A percentile compares a stretch with the other conserved stretches of the same genome.
These are phyloP conservation scores for Geopemphigus sp. DNA, from an alignment of 1,140 invertebrate genomes.

Conservation along the genomic window DNA sequence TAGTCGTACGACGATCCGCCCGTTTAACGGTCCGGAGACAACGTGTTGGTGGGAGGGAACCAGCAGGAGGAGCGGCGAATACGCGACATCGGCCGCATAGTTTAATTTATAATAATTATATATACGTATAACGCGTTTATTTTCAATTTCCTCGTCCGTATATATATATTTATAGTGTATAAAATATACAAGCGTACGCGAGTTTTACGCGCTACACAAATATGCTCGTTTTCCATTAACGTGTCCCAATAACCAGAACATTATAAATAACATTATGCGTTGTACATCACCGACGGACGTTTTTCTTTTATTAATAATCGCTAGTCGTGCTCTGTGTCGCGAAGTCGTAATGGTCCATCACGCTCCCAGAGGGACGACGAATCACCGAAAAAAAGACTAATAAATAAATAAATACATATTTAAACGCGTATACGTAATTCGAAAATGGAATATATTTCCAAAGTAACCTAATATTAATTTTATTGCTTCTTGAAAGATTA, in stretches of 20 bases:
- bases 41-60: no score
- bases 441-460: no score
- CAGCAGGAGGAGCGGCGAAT: no score
- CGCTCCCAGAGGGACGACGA: no score
- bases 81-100: background rate
- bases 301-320: background rate
- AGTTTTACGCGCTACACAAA: background rate
- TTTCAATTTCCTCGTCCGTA: background rate
- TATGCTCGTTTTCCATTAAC: slow-evolving; percentile 28
- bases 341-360: no score
- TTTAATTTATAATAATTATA: background rate
- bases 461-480: no score
- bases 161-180: background rate
- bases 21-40: background rate
- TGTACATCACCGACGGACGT: background rate
- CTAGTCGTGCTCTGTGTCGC: background rate
- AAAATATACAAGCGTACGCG: background rate
- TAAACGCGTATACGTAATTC: no score
- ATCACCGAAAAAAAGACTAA: no score
- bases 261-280: no score
- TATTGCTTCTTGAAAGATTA: no score
- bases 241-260: slow-evolving; percentile 8
- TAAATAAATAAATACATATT: no score
- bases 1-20: slow-evolving; percentile 1
- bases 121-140: background rate